Evolutionary conservation across 2,888 invertebrate species (phyloP), one percentile per base, ranked within the genome.

Genomic region (Epinotia brunnichana): DNA sequence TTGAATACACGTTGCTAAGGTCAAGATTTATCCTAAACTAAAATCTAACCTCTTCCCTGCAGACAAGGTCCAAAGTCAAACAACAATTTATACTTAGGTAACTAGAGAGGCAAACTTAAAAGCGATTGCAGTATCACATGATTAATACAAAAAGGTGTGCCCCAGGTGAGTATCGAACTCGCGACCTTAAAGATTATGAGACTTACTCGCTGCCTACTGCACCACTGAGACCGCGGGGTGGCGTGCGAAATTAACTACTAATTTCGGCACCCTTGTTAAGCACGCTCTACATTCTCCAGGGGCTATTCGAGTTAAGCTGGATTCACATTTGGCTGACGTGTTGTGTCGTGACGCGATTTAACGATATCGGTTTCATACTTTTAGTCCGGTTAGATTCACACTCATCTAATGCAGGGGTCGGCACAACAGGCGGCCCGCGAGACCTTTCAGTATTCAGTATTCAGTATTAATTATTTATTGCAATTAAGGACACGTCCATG

Each of bases 121-220:
- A 21, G 41, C 60, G 41, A 19, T 41, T 61, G 60, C 41, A 61
- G 10, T 17, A 17, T 51, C 9, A 17, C 17, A 17, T 51, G 11
- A 19, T 29, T 10, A 35, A 61, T 44, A 44, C 70, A 77, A 87
- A 91, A 90, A 88, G 77, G 77, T 76, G 79, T 96, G 96, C 96
- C 96, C 96, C 96, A 96, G 95, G 97, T 97, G 97, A 97, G 97
- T 97, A 96, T 97, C 96, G 97, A 97, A 97, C 97, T 97, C 97
- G 97, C 97, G 97, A 96, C 97, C 97, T 97, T 97, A 95, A n/a
- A 96, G 96, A 96, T 96, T 96, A 96, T 96, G 96, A 96, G 96
- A 96, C 96, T 96, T 95, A 96, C 96, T 96, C 96, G 96, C 96
- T 96, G 95, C 96, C 96, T 95, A 96, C 96, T 96, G 96, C 96